Evolutionary conservation across 2,113 vertebrate genomes (phyloP).

Genomic region (Macquaria australasica): DNA sequence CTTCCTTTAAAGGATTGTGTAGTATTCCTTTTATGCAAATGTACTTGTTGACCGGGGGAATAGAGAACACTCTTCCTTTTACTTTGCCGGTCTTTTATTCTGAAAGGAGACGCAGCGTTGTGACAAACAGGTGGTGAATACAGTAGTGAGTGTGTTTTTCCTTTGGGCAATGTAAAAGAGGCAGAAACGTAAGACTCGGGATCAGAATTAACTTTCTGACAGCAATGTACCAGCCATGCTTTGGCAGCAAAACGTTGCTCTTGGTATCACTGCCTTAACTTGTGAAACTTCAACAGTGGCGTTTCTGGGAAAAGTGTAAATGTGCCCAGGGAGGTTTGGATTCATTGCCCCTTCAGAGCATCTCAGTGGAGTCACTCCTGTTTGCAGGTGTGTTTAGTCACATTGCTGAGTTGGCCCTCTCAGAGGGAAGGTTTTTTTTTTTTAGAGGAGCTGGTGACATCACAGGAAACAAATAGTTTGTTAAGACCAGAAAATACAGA

Average conservation of each 20-base stretch:
- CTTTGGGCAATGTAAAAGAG: slow-evolving; percentile 6
- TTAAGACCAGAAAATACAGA: neutral
- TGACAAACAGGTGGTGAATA: slow-evolving; percentile 1
- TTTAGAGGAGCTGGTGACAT: slow-evolving; percentile 45
- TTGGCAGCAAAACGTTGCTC: slow-evolving; percentile 13
- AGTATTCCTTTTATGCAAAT: slow-evolving; percentile 77
- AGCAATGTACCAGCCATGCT: neutral
- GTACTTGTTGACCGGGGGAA: slow-evolving; percentile 30
- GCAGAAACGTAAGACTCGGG: neutral
- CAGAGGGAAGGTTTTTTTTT: slow-evolving; percentile 5
- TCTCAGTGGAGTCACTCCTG: neutral
- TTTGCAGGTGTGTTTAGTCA: slow-evolving; percentile 14
- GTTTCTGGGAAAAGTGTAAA: neutral
- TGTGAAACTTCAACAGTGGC: neutral
- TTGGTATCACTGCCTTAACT: slow-evolving; percentile 71
- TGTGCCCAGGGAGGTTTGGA: neutral
- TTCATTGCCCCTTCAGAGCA: slow-evolving; percentile 17
- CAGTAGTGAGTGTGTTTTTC: neutral
- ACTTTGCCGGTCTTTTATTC: slow-evolving; percentile 52
- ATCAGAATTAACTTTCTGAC: slow-evolving; percentile 7
- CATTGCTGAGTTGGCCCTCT: slow-evolving; percentile 32
- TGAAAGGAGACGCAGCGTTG: slow-evolving; percentile 39
- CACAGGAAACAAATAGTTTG: neutral
- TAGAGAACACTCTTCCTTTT: slow-evolving; percentile 44
- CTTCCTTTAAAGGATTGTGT: slow-evolving; percentile 60